phyloP scores from a whole-genome alignment of 1,140 invertebrate species.

The Aphis gossypii region DNA sequence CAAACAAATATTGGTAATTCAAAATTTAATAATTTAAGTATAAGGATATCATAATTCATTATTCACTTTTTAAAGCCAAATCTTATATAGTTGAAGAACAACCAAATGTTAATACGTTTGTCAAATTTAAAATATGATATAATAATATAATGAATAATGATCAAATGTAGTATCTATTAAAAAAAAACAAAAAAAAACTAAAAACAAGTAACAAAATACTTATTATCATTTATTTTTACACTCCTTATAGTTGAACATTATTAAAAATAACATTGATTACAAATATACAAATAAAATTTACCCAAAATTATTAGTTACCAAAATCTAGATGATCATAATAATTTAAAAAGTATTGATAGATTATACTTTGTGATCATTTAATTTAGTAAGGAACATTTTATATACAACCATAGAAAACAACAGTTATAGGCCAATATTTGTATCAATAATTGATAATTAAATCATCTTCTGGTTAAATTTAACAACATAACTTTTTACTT shows the following conservation, averaged over 20 bases:
- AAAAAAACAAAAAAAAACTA: background rate
- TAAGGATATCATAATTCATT: background rate
- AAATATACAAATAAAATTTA: constrained; percentile 12
- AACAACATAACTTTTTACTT: background rate
- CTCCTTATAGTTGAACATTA: background rate
- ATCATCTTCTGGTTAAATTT: background rate
- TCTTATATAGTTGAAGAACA: too few species aligned
- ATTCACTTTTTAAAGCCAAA: background rate
- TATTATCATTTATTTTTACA: background rate
- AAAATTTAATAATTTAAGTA: background rate
- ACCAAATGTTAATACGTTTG: background rate
- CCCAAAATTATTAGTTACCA: background rate
- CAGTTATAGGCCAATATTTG: background rate
- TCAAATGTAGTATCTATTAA: background rate
- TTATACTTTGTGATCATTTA: background rate
- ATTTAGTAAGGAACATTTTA: background rate
- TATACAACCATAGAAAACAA: background rate
- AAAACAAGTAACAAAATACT: background rate
- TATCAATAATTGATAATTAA: background rate
- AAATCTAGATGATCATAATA: background rate
- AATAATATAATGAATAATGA: background rate
- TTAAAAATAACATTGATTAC: constrained; percentile 8
- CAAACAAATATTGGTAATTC: background rate
- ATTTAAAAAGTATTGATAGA: background rate
- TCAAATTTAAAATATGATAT: background rate